Conservation (phyloP, 2,888 invertebrate genomes). For the Masnerella sp. region DNA sequence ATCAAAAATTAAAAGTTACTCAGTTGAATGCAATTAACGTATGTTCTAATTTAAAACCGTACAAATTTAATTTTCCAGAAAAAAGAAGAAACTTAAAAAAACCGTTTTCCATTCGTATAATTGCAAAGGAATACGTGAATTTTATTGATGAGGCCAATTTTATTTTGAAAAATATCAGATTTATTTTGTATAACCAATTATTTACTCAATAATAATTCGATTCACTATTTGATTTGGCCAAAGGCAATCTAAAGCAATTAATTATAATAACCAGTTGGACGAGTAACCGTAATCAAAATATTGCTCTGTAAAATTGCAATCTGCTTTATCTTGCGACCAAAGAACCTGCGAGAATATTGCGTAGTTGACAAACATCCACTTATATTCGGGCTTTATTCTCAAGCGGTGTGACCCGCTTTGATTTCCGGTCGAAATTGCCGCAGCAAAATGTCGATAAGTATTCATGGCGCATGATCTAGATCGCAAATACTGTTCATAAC, state of each 20-base stretch:
- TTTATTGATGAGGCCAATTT: too few species aligned
- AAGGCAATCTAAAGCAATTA: not conserved
- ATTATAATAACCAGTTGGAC: too few species aligned
- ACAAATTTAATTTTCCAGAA: too few species aligned
- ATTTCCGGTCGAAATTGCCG: slow-evolving; percentile 22
- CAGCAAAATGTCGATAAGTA: slow-evolving; percentile 3
- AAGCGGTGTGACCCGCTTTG: slow-evolving; percentile 12
- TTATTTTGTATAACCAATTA: not conserved
- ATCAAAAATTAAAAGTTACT: too few species aligned
- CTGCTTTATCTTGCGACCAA: slow-evolving; percentile 1
- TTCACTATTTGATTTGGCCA: not conserved
- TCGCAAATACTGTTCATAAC: not conserved
- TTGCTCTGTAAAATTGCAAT: slow-evolving; percentile 18
- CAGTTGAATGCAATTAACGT: too few species aligned
- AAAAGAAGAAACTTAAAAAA: too few species aligned
- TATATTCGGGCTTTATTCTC: slow-evolving; percentile 13
- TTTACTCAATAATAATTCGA: not conserved
- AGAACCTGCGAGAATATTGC: slow-evolving; percentile 15
- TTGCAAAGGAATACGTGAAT: too few species aligned
- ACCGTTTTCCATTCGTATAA: too few species aligned
- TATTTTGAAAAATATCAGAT: not conserved
- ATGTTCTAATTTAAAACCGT: too few species aligned
- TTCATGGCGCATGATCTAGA: slow-evolving; percentile 1
- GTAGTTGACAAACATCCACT: slow-evolving; percentile 20
- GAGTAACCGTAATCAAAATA: slow-evolving; percentile 16